Evolutionary conservation across 2,113 vertebrate species (phyloP).

Genomic region (Lophius piscatorius): DNA sequence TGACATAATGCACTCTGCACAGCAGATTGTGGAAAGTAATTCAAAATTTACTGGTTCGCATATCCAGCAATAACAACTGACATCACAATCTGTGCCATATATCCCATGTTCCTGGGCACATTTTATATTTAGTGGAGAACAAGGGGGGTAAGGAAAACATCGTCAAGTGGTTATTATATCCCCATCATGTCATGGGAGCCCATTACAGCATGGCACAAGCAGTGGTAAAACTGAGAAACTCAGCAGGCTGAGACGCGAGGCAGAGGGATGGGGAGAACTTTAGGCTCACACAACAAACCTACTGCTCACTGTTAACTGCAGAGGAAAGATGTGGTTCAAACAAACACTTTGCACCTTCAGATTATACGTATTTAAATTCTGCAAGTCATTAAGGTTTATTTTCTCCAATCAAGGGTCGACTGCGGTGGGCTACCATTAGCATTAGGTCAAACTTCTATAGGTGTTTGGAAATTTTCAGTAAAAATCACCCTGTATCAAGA

Average conservation of each 20-base stretch:
- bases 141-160: constrained; percentile 77
- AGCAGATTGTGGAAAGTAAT: constrained; percentile 81
- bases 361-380: constrained; percentile 52
- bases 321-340: constrained; percentile 49
- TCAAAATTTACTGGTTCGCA: constrained; percentile 74
- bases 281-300: constrained; percentile 22
- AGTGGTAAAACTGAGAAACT: constrained; percentile 64
- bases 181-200: constrained; percentile 76
- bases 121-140: constrained; percentile 68
- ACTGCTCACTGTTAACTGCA: constrained; percentile 40
- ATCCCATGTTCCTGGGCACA: constrained; percentile 72
- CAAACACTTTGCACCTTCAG: constrained; percentile 52
- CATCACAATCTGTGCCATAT: constrained; percentile 78
- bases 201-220: constrained; percentile 74
- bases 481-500: no score
- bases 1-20: constrained; percentile 78
- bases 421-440: constrained; percentile 17
- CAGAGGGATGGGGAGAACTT: constrained; percentile 35
- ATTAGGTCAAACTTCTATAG: background rate
- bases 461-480: no score
- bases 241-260: constrained; percentile 43
- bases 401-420: constrained; percentile 19
- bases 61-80: constrained; percentile 86
- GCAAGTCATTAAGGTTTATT: constrained; percentile 33
- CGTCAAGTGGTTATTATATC: constrained; percentile 75